phyloP scores from a whole-genome alignment of 2,888 invertebrate genomes.

The Dasysyrphus tricinctus region DNA sequence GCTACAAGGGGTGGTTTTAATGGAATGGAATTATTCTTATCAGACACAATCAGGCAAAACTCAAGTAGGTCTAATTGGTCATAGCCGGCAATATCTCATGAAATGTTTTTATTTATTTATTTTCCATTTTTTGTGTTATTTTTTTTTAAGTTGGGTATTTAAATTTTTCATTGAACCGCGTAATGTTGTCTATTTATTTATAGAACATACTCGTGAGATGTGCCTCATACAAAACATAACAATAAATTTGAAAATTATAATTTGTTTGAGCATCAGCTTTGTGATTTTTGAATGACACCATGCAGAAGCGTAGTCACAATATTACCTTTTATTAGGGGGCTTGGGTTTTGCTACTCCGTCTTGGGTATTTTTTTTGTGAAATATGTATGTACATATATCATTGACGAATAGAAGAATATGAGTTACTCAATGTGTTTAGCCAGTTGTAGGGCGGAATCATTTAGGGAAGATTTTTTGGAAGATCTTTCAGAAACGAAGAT shows the following conservation, averaged over 20 bases:
- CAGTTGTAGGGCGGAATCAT: too few relatives aligned
- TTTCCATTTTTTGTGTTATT: background rate
- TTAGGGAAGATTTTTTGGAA: too few relatives aligned
- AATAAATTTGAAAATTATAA: constrained; percentile 16
- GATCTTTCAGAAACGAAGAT: too few relatives aligned
- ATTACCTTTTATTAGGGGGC: background rate
- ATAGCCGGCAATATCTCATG: constrained; percentile 22
- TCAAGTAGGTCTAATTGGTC: constrained; percentile 7
- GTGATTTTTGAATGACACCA: background rate
- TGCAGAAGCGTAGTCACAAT: background rate
- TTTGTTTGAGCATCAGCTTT: constrained; percentile 15
- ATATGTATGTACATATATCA: too few relatives aligned
- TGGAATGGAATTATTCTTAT: constrained; percentile 52
- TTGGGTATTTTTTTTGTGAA: too few relatives aligned
- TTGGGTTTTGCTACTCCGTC: too few relatives aligned
- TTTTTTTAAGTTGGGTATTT: constrained; percentile 17
- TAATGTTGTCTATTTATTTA: constrained; percentile 5
- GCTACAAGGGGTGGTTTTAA: constrained; percentile 17
- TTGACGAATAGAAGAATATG: too few relatives aligned
- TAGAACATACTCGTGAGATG: constrained; percentile 4
- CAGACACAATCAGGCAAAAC: constrained; percentile 43
- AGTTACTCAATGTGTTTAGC: too few relatives aligned
- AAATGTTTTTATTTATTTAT: background rate
- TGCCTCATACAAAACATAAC: constrained; percentile 23
- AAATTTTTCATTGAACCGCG: constrained; percentile 23